These are phyloP conservation scores for Chromobotia macracanthus DNA, from an alignment of 2,797 vertebrate genomes.

Conservation along the genomic window DNA sequence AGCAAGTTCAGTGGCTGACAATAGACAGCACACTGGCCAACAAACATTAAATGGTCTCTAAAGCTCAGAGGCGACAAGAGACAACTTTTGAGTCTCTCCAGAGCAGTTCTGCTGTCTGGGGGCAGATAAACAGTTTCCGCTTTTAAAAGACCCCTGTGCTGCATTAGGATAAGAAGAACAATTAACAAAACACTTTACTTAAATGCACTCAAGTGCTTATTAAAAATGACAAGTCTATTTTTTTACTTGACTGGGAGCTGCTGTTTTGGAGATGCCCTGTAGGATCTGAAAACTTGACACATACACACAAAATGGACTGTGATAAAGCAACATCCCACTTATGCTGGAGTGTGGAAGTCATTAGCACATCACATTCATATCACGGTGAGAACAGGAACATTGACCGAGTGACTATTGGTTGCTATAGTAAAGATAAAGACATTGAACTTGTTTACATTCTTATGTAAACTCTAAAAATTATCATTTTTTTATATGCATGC, in stretches of 20 bases:
- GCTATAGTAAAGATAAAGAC: too few species aligned
- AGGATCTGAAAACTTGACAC: neutral
- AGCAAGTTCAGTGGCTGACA: slow-evolving; percentile 65
- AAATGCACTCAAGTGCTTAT: slow-evolving; percentile 63
- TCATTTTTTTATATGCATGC: too few species aligned
- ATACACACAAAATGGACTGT: neutral
- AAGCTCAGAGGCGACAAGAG: slow-evolving; percentile 68
- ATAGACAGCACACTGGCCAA: slow-evolving; percentile 69
- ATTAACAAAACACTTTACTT: slow-evolving; percentile 68
- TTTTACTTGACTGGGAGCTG: slow-evolving; percentile 50
- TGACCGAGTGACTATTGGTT: neutral
- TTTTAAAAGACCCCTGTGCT: slow-evolving; percentile 72
- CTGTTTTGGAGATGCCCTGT: neutral
- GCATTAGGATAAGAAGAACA: slow-evolving; percentile 71
- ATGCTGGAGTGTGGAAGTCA: neutral
- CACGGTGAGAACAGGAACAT: neutral
- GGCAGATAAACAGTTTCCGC: slow-evolving; percentile 77
- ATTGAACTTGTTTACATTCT: too few species aligned
- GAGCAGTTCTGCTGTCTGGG: slow-evolving; percentile 71
- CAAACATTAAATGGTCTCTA: slow-evolving; percentile 72
- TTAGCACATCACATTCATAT: neutral
- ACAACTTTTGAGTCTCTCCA: slow-evolving; percentile 74
- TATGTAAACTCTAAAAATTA: too few species aligned
- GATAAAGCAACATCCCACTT: neutral
- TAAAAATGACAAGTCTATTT: slow-evolving; percentile 58